Evolutionary conservation across 2,797 vertebrate species (phyloP).

Genomic region (Mastacembelus armatus): DNA sequence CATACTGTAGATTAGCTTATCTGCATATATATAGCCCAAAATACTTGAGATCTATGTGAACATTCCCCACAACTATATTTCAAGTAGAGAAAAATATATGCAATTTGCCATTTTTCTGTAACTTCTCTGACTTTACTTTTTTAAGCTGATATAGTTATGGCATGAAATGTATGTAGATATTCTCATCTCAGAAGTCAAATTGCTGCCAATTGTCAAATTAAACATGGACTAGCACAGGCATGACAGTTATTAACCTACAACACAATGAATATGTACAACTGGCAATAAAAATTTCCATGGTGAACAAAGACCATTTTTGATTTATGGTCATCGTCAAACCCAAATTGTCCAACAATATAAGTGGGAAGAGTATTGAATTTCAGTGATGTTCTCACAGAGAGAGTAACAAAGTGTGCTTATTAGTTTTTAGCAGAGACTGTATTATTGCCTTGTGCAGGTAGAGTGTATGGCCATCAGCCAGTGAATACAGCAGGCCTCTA

Average conservation of each 20-base stretch:
- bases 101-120: slow-evolving; percentile 54
- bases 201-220: slow-evolving; percentile 70
- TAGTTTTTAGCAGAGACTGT: slow-evolving; percentile 25
- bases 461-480: slow-evolving; percentile 39
- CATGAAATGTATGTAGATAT: slow-evolving; percentile 69
- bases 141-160: slow-evolving; percentile 69
- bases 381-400: slow-evolving; percentile 21
- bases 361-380: slow-evolving; percentile 34
- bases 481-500: slow-evolving; percentile 49
- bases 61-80: slow-evolving; percentile 69
- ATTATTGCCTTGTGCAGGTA: slow-evolving; percentile 27
- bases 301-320: slow-evolving; percentile 64
- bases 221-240: slow-evolving; percentile 64
- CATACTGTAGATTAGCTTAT: slow-evolving; percentile 54
- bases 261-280: slow-evolving; percentile 46
- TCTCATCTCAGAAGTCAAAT: slow-evolving; percentile 78
- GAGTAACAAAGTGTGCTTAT: slow-evolving; percentile 22
- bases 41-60: slow-evolving; percentile 42
- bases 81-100: slow-evolving; percentile 77
- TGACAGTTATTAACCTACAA: slow-evolving; percentile 70
- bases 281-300: slow-evolving; percentile 70
- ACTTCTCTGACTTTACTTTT: slow-evolving; percentile 73
- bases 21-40: slow-evolving; percentile 69
- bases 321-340: no score
- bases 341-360: slow-evolving; percentile 61